Base-by-base conservation (phyloP, 2,888 invertebrate species). In the Drosophila borealis region DNA sequence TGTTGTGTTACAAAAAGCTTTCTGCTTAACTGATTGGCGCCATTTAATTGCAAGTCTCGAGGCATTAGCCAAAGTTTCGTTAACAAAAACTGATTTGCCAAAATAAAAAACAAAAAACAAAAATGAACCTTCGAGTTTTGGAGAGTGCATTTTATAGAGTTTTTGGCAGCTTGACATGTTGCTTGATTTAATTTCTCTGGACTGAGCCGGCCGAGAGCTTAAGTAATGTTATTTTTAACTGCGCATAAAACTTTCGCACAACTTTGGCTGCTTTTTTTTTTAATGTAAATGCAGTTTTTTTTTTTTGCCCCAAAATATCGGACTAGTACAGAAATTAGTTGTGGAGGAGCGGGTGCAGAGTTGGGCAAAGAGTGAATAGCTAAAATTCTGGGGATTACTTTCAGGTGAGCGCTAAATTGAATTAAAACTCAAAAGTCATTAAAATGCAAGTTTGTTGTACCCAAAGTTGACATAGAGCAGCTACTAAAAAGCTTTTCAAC, bases 121-220 rank as follows among this genome's bases (percentile, higher is more conserved):
- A 29, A 17, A 48, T 36, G 49, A 45, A 57, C 17, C 11, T 33
- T 10, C 29, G 33, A 42, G 36, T 54, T 73, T 62, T 33, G 51
- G 14, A 33, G 46, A 53, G 34, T 55, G 57, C 37, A 68, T 70
- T 68, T 70, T 54, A 69, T 70, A 81, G 55, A 74, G 59, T 77
- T 85, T 73, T 80, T 85, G 85, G 82, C 85, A 85, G 83, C 74
- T 80, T 81, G 85, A 85, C 83, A 81, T 81, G 80, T 80, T 81
- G 78, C 53, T 74, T 83, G 78, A 76, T 55, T 55, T 80, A 66
- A 80, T 72, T 73, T 71, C 21, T 48, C 50, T 44, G 42, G 66
- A 39, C 59, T 55, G 44, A 36, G 17, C 45, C 33, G 14, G 37
- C 8, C 11, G 8, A 25, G 59, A 61, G 57, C 63, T 80, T 64